Base-by-base conservation (phyloP, 2,797 vertebrate species). In the Gallinago solitaria region DNA sequence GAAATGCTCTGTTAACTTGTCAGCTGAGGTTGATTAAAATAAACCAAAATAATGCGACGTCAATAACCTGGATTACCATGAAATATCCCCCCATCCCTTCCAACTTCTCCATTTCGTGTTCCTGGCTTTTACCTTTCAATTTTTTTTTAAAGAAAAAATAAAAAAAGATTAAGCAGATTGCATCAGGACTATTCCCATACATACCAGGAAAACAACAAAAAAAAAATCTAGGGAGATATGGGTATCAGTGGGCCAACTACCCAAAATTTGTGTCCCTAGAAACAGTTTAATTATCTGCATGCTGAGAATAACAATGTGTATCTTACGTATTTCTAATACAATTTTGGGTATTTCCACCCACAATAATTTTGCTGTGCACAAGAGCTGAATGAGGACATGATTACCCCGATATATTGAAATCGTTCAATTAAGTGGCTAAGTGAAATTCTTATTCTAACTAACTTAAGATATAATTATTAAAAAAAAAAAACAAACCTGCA, bases 361-460 rank as follows among this genome's bases (percentile, higher is more conserved):
- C 41, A 69, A 24, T 71, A 60, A 75, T 15, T 89, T 32, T 47
- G 64, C 41, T 71, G 18, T 51, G 78, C 68, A 21, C 32, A 81
- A 71, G 47, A 78, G 21, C 25, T 75, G 78, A 85, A 89, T 50
- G 45, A 89, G 33, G 48, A 64, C 9, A 9, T 18, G 9, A 93
- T 86, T 87, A 86, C 47, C 21, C 21, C 35, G 3, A 61, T 47
- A 75, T 12, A 57, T 35, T 37, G 76, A 95, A 91, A 80, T 61
- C 1, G 4, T 63, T 92, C 90, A 67, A 61, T 82, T 82, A 95
- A 90, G 43, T 43, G 51, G 43, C 2, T 0, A 91, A 77, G 74
- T 71, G 65, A 93, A 95, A 90, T 47, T 41, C 68, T 76, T 47
- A 56, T 11, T 79, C 53, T 60, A 81, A 80, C 69, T 83, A 80